Evolutionary conservation across 2,113 vertebrate species (phyloP).

Genomic region (Rhinichthys klamathensis): DNA sequence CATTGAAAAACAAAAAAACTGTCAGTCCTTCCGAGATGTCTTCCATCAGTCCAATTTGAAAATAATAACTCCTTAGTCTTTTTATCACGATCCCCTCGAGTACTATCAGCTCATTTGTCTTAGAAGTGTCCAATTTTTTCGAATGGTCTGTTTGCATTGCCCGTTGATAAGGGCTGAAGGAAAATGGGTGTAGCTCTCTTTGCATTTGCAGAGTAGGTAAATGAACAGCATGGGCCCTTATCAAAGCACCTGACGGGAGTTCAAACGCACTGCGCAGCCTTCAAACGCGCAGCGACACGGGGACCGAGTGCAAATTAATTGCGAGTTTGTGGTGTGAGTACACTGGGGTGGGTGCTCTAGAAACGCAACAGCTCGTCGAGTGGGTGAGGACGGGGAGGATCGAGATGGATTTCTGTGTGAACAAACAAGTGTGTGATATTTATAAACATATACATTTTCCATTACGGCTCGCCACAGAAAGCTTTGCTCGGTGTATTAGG

Average conservation of each 20-base stretch:
- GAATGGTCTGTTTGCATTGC: slow-evolving; percentile 43
- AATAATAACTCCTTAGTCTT: slow-evolving; percentile 39
- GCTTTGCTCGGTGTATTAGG: slow-evolving; percentile 43
- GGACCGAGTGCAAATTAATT: slow-evolving; percentile 85
- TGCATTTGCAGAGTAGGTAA: slow-evolving; percentile 79
- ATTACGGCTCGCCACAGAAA: slow-evolving; percentile 40
- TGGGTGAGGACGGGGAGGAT: slow-evolving; percentile 27
- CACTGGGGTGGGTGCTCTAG: slow-evolving; percentile 72
- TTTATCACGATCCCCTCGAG: slow-evolving; percentile 37
- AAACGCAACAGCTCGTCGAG: slow-evolving; percentile 45
- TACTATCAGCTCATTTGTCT: slow-evolving; percentile 55
- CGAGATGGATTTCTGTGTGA: slow-evolving; percentile 25
- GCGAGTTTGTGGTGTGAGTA: slow-evolving; percentile 76
- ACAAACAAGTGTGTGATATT: slow-evolving; percentile 50
- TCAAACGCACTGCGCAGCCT: slow-evolving; percentile 59
- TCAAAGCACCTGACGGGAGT: slow-evolving; percentile 84
- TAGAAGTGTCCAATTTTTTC: slow-evolving; percentile 45
- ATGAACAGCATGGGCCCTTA: slow-evolving; percentile 81
- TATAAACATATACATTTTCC: slow-evolving; percentile 56
- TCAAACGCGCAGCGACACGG: slow-evolving; percentile 64
- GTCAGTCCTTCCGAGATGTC: not conserved
- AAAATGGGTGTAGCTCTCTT: slow-evolving; percentile 81
- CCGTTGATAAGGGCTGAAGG: slow-evolving; percentile 68
- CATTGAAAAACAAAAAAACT: not conserved
- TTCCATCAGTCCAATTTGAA: slow-evolving; percentile 40